Percentiles rank a stretch among this genome's conserved stretches.
phyloP scores from a whole-genome alignment of 2,888 invertebrate genomes.

The Galeruca laticollis region DNA sequence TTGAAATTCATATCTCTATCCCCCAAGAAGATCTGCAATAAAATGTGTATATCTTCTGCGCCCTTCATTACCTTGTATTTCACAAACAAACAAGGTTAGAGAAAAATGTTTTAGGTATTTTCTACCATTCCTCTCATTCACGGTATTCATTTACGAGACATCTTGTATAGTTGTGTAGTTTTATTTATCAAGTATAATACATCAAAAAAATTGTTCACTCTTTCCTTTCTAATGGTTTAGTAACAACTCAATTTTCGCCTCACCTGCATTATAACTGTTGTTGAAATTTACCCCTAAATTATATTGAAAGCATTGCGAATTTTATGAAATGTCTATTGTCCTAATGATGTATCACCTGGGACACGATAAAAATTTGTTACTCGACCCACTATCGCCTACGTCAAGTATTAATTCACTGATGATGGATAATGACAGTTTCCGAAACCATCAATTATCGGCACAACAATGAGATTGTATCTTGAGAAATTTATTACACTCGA shows the following conservation, averaged over 20 bases:
- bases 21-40: too few relatives aligned
- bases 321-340: constrained; percentile 33
- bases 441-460: constrained; percentile 30
- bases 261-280: neutral
- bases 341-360: constrained; percentile 43
- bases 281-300: neutral
- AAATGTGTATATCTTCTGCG: too few relatives aligned
- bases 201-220: too few relatives aligned
- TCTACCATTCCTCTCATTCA: too few relatives aligned
- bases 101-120: too few relatives aligned
- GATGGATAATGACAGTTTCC: constrained; percentile 47
- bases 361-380: constrained; percentile 38
- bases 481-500: constrained; percentile 10
- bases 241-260: neutral
- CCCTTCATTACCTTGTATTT: too few relatives aligned
- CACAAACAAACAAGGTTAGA: too few relatives aligned
- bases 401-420: constrained; percentile 42
- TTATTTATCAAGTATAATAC: too few relatives aligned
- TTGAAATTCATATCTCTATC: too few relatives aligned
- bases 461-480: constrained; percentile 25
- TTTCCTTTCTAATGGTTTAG: too few relatives aligned
- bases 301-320: neutral
- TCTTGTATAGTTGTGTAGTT: too few relatives aligned
- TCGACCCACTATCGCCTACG: constrained; percentile 26
- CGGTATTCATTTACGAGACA: too few relatives aligned